Evolutionary conservation across 2,113 vertebrate species (phyloP).

Genomic region (Laticauda colubrina): DNA sequence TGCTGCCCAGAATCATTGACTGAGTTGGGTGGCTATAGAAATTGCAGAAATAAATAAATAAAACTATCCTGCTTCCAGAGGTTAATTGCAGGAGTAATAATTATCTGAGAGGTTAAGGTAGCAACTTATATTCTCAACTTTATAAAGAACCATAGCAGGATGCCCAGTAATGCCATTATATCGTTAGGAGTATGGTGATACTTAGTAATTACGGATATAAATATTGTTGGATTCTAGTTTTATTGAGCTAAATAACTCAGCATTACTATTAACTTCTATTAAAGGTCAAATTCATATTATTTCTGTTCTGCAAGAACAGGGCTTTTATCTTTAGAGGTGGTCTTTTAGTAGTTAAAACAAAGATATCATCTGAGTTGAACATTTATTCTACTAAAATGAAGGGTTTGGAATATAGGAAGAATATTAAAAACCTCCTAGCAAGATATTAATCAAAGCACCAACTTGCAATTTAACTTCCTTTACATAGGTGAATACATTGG

Average conservation of each 20-base stretch:
- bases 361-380: background rate
- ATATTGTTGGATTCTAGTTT: background rate
- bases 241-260: background rate
- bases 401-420: background rate
- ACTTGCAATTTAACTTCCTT: background rate
- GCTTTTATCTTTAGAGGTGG: background rate
- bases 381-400: background rate
- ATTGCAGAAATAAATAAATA: background rate
- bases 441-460: background rate
- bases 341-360: background rate
- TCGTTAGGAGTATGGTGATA: background rate
- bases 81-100: background rate
- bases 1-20: background rate
- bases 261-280: background rate
- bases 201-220: background rate
- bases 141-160: background rate
- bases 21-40: background rate
- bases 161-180: background rate
- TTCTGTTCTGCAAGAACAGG: background rate
- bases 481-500: background rate
- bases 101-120: background rate
- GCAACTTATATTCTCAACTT: background rate
- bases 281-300: background rate
- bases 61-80: background rate
- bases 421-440: background rate